Base-by-base conservation (phyloP, 2,113 vertebrate genomes). In the Heloderma charlesbogerti region DNA sequence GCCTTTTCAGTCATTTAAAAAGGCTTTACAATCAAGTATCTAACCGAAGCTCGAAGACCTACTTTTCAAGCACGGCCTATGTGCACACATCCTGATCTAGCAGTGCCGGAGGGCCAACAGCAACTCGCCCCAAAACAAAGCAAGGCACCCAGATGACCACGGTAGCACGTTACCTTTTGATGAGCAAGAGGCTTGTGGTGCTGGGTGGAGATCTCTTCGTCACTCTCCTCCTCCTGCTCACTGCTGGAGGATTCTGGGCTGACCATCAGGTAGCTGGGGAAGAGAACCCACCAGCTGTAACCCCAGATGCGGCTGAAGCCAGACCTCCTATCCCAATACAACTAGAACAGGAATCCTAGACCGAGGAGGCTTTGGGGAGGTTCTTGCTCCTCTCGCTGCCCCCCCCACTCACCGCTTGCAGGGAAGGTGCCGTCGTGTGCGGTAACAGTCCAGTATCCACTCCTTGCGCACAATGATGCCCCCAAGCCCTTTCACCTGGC, bases 381-480 rank as follows among this genome's bases (percentile, higher is more conserved):
- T 37, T 25, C n/a, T 31, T 20, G 34, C 12, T 75, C 5, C 13
- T 5, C 16, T 31, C 43, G 3, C 63, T 51, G 25, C 0, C 27
- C 4, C 0, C 1, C 6, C n/a, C 9, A 18, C 96, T 97, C 93
- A 99, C 98, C 96, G 93, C 90, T 97, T 98, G 92, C 93, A 97
- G n/a, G 98, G 97, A 88, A 99, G 95, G 74, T 97, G 97, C 93
- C 98, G 97, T 45, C 97, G 98, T 91, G 96, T 97, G 90, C 98
- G 98, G 88, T 98, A 96, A 92, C 98, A 99, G 95, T 99, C 98
- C 88, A 98, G 94, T 78, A 99, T 97, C 98, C 98, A 99, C 71
- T 99, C 98, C 86, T 99, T 99, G 4, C 96, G 95, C 34, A 99
- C 98, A 0, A 99, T 99, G 57, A 95, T 95, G 78, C 98, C 98